These are phyloP conservation scores for Thunnus albacares DNA, from an alignment of 2,797 vertebrate genomes.

Conservation along the genomic window DNA sequence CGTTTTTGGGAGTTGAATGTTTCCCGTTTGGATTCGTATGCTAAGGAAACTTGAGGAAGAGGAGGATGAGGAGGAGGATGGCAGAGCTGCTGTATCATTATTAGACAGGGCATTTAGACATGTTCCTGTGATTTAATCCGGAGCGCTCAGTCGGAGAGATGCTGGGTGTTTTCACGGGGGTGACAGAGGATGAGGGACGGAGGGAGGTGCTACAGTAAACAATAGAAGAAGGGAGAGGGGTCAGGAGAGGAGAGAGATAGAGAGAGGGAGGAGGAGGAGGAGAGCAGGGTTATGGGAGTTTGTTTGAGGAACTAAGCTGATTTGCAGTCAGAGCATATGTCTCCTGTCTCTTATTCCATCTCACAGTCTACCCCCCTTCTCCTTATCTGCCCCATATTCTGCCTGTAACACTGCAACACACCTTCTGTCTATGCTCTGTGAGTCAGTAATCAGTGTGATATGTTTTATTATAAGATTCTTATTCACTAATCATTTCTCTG, in stretches of 20 bases:
- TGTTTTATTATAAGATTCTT: background rate
- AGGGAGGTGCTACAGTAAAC: conserved; percentile 39
- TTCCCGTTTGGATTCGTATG: conserved; percentile 32
- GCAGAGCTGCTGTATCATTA: conserved; percentile 12
- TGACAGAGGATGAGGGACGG: conserved; percentile 20
- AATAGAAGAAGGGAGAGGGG: conserved; percentile 40
- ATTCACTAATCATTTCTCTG: background rate
- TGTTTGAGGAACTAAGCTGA: conserved; percentile 71
- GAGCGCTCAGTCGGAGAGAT: conserved; percentile 16
- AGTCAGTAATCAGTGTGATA: background rate
- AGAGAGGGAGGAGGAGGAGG: conserved; percentile 16
- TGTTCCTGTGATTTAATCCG: conserved; percentile 35
- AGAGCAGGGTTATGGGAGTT: conserved; percentile 54
- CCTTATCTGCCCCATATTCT: conserved; percentile 33
- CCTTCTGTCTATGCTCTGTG: conserved; percentile 1
- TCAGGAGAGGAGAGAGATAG: background rate
- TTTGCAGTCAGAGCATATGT: conserved; percentile 76
- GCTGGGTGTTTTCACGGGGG: conserved; percentile 14
- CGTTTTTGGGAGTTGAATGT: conserved; percentile 18
- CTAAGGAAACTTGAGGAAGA: conserved; percentile 1
- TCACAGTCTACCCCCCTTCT: conserved; percentile 30
- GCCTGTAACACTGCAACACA: conserved; percentile 11
- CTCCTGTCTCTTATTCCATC: conserved; percentile 55
- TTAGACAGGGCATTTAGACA: conserved; percentile 14
- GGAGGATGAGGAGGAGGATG: background rate